Conservation (phyloP, 2,113 vertebrate genomes). For the Delphinus delphis region DNA sequence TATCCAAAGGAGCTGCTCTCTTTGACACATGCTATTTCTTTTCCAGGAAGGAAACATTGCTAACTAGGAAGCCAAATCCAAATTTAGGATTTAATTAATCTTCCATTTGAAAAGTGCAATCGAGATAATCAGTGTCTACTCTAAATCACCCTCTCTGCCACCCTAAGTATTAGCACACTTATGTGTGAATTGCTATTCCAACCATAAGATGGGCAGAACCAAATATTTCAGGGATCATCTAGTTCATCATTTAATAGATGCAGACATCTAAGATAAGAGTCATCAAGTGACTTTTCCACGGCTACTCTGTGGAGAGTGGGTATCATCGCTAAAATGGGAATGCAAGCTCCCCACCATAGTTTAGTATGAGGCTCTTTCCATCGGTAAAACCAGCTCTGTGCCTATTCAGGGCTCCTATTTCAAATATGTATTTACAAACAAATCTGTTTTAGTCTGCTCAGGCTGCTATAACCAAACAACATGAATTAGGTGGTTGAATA, state of each 20-base stretch:
- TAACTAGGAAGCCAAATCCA: constrained; percentile 42
- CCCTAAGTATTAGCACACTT: background rate
- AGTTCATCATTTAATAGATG: background rate
- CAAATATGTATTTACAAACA: background rate
- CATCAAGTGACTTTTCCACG: background rate
- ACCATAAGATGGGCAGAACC: background rate
- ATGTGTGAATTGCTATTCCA: background rate
- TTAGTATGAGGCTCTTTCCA: background rate
- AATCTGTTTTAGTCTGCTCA: background rate
- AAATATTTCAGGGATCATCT: background rate
- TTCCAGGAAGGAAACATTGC: constrained; percentile 45
- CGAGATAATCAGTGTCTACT: background rate
- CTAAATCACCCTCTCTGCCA: background rate
- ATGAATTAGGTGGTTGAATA: background rate
- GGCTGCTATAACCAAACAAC: background rate
- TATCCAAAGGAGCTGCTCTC: background rate
- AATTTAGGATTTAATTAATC: constrained; percentile 41
- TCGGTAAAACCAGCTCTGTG: background rate
- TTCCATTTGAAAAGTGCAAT: constrained; percentile 18
- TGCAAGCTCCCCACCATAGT: background rate
- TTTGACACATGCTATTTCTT: constrained; percentile 27
- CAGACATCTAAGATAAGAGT: background rate
- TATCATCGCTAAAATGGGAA: background rate
- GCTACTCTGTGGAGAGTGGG: background rate
- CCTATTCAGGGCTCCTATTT: background rate